phyloP scores from a whole-genome alignment of 2,113 vertebrate genomes.

The Neomonachus schauinslandi region DNA sequence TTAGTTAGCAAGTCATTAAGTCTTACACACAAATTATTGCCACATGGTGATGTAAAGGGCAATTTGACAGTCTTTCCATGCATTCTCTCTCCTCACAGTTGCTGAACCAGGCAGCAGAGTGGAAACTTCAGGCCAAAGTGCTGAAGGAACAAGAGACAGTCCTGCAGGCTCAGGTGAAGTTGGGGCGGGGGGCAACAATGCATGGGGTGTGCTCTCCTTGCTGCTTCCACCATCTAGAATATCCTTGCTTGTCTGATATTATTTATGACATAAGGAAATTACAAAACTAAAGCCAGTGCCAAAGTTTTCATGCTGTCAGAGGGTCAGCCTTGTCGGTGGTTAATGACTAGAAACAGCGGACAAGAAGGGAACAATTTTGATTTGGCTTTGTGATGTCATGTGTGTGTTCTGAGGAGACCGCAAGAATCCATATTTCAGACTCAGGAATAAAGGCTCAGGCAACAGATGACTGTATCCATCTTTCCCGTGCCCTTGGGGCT shows the following conservation, averaged over 20 bases:
- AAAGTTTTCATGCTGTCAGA: background rate
- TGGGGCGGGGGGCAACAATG: conserved; percentile 29
- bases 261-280: conserved; percentile 14
- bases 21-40: conserved; percentile 78
- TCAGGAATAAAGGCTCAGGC: background rate
- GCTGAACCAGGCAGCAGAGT: conserved; percentile 97
- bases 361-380: background rate
- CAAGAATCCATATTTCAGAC: background rate
- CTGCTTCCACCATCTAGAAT: conserved; percentile 38
- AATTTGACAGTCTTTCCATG: conserved; percentile 50
- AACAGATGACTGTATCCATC: background rate
- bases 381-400: background rate
- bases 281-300: background rate
- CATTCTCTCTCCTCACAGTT: conserved; percentile 89
- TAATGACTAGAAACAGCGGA: background rate
- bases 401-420: background rate
- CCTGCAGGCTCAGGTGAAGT: conserved; percentile 96
- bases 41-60: background rate
- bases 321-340: background rate
- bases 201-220: conserved; percentile 73
- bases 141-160: conserved; percentile 96
- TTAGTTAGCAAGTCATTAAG: conserved; percentile 85
- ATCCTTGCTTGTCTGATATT: background rate
- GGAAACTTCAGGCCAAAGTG: conserved; percentile 97
- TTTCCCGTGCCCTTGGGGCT: background rate